Base-by-base conservation (phyloP, 2,888 invertebrate genomes). In the Hanleya hanleyi region DNA sequence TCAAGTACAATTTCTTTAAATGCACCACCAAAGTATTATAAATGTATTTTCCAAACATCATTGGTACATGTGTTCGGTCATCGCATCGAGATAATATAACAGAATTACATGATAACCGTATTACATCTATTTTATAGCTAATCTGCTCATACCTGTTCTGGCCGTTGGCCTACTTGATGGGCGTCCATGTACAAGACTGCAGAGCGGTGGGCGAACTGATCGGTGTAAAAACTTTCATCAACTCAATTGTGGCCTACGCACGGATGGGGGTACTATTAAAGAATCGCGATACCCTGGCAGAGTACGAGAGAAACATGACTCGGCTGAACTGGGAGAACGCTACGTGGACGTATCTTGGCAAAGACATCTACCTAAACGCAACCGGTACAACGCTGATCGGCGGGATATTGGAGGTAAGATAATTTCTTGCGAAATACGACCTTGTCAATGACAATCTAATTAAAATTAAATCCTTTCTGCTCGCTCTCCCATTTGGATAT, bases 231-330 rank as follows among this genome's bases (percentile, higher is more conserved):
- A 96, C 95, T 0, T 94, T 96, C 22, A 93, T 97, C 22, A 98
- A 98, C 86, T 97, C 98, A 90, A 97, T 98, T 88, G 95, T 97
- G 0, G 97, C 97, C 0, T 98, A 96, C 88, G 92, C 22, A 37
- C 35, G 64, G 15, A 35, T 64, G 4, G 18, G 36, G 3, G 64
- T 36, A 18, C 36, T 36, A n/a, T 12, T 64, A n/a, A n/a, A 35
- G 26, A 64, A 64, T 64, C 18, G 37, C 1, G n/a, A 64, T 4
- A 36, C 26, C 1, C 26, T 64, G 1, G 64, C 26, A 2, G 64
- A 64, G 37, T 64, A 64, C 37, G 29, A 18, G 29, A 29, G 22
- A 7, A 57, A 57, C 29, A 57, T 18, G n/a, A 57, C 57, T 12
- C n/a, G n/a, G n/a, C 26, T 18, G 36, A 37, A n/a, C n/a, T 64